A percentile compares a stretch with the other conserved stretches of the same genome.
phyloP scores from a whole-genome alignment of 2,888 invertebrate species.

The Drosophila colorata region DNA sequence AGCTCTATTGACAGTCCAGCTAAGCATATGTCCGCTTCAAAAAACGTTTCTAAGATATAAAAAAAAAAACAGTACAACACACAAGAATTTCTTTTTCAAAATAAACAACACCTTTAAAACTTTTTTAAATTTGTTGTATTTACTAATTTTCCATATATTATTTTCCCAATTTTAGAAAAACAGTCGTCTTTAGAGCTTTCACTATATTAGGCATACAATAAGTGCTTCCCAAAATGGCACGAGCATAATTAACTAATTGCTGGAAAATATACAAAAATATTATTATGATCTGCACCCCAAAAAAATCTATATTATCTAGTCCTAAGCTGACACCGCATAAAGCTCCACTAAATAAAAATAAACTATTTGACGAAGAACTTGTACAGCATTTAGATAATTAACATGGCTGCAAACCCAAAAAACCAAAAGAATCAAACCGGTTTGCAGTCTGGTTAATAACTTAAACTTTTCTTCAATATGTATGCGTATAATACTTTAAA shows the following conservation, averaged over 20 bases:
- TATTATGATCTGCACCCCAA: conserved; percentile 40
- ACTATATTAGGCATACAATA: conserved; percentile 6
- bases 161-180: neutral
- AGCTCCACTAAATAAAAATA: conserved; percentile 23
- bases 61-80: too few species aligned
- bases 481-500: conserved; percentile 13
- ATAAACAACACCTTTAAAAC: too few species aligned
- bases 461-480: conserved; percentile 9
- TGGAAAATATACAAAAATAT: conserved; percentile 38
- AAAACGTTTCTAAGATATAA: too few species aligned
- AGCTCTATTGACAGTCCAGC: neutral
- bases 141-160: neutral
- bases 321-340: conserved; percentile 50
- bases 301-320: conserved; percentile 41
- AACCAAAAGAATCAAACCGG: neutral
- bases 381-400: conserved; percentile 41
- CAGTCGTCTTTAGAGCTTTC: neutral
- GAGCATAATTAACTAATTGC: conserved; percentile 3
- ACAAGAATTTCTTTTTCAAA: too few species aligned
- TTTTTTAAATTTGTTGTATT: neutral
- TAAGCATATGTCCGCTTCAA: too few species aligned
- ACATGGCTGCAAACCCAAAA: neutral
- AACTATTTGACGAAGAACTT: conserved; percentile 13
- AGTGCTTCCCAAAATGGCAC: conserved; percentile 10
- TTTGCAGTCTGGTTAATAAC: neutral